Evolutionary conservation across 2,888 invertebrate species (phyloP), one percentile per base, ranked within the genome.

Genomic region (Monoplex corrugatus): DNA sequence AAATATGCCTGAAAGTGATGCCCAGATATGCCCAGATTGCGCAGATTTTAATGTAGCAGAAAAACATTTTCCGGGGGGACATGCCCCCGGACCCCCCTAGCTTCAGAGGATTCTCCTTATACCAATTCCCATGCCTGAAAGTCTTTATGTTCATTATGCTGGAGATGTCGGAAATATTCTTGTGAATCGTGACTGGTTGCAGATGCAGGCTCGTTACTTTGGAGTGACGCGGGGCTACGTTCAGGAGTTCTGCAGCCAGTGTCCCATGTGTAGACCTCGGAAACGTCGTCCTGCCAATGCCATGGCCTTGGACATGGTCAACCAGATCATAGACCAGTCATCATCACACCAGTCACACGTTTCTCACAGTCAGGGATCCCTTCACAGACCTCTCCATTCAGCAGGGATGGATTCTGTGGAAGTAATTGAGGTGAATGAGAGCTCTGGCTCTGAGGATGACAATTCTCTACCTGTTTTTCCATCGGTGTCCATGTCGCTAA

Each of bases 161-260:
- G n/a, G n/a, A n/a, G n/a, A n/a, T n/a, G n/a, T n/a, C n/a, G n/a
- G n/a, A n/a, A n/a, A n/a, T n/a, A n/a, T n/a, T n/a, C n/a, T n/a
- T n/a, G n/a, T n/a, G n/a, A n/a, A n/a, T n/a, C n/a, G n/a, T n/a
- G n/a, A n/a, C n/a, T n/a, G n/a, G 45, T 45, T 38, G 1, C 85
- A 85, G 85, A 16, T 85, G 44, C 57, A 85, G 85, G 10, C 13
- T 38, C 50, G 23, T 8, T 85, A 85, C 19, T 85, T 35, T 63
- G 85, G 85, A 19, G 57, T 57, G 35, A 50, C 85, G 38, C 50
- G 85, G 50, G 63, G 57, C 57, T 85, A 85, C 85, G 63, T 85
- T 8, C 85, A 85, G 57, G 32, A 82, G 82, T 82, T 82, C 82
- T 82, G 82, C 82, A 82, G 82, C 82, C n/a, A n/a, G 45, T 82